A percentile compares a stretch with the other conserved stretches of the same genome.
phyloP scores from a whole-genome alignment of 23 tunicate genomes.

The Oikopleura dioica region DNA sequence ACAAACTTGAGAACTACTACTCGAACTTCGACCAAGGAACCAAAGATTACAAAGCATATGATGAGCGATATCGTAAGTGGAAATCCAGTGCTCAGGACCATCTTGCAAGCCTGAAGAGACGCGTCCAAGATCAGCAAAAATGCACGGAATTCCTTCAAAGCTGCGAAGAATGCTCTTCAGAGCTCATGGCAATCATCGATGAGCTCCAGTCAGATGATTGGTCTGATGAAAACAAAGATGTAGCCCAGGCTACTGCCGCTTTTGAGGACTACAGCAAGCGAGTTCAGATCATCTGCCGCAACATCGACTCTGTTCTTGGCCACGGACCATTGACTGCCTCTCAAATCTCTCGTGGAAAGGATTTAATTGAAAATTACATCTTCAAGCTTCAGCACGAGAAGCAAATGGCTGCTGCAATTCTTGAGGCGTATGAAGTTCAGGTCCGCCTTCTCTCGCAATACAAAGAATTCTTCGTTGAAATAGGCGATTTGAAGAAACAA shows the following conservation, averaged over 20 bases:
- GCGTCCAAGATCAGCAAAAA: not conserved
- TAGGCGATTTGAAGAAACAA: no score
- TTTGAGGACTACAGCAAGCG: not conserved
- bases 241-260: not conserved
- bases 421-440: slow-evolving; percentile 1
- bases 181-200: not conserved
- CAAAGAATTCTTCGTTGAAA: no score
- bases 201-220: not conserved
- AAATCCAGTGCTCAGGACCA: not conserved
- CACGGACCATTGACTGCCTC: not conserved
- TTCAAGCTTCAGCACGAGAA: not conserved
- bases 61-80: not conserved
- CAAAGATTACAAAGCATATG: not conserved
- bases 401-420: not conserved
- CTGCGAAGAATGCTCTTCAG: not conserved
- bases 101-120: not conserved
- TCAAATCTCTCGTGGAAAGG: not conserved
- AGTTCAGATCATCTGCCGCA: not conserved
- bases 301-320: not conserved
- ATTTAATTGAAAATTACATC: not conserved
- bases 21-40: not conserved
- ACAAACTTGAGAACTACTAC: not conserved
- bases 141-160: not conserved
- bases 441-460: not conserved
- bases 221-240: not conserved